Evolutionary conservation across 92 coral and sea anemone genomes (phyloP), one percentile per base, ranked within the genome.

Genomic region (Phymanthus crucifer): DNA sequence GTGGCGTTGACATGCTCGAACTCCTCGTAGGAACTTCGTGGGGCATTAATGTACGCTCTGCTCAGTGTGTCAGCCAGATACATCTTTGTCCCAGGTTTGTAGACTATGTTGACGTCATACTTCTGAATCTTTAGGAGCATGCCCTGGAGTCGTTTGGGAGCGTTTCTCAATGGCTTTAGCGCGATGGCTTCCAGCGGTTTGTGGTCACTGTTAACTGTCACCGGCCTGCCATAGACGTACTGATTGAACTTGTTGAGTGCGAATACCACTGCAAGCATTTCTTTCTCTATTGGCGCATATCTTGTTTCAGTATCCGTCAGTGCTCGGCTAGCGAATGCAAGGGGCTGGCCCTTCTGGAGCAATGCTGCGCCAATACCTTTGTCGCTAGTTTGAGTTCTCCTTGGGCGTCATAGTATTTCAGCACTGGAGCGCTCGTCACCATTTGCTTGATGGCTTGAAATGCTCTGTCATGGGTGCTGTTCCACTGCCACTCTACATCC

Each of bases 111-210:
- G 32, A 75, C 8, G 56, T 75, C 70, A 46, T 75, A 75, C 70
- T 54, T 75, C 72, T 75, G 80, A 6, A 35, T 54, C 70, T 75
- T 75, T 54, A 75, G 80, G 3, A 75, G 80, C 80, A 75, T 75
- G 4, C 80, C 80, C 80, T 75, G 70, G 5, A 75, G 80, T 5
- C 72, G 80, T 4, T 75, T 75, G 7, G 70, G 80, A 16, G 80
- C 80, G 27, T 46, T 75, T 36, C 80, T 43, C 34, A 75, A 72
- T 19, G 80, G 80, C 34, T 75, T 75, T 72, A 47, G 47, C 4
- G 80, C 34, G 70, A 38, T 38, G 43, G 43, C 43, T 38, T 38
- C 43, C 10, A 38, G 43, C 10, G 43, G 43, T 10, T 38, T 38
- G 43, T 38, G 43, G 48, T 10, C 48, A 8, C 48, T 43, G 48